Evolutionary conservation across 2,113 vertebrate genomes (phyloP).

Genomic region (Ophiodon elongatus): DNA sequence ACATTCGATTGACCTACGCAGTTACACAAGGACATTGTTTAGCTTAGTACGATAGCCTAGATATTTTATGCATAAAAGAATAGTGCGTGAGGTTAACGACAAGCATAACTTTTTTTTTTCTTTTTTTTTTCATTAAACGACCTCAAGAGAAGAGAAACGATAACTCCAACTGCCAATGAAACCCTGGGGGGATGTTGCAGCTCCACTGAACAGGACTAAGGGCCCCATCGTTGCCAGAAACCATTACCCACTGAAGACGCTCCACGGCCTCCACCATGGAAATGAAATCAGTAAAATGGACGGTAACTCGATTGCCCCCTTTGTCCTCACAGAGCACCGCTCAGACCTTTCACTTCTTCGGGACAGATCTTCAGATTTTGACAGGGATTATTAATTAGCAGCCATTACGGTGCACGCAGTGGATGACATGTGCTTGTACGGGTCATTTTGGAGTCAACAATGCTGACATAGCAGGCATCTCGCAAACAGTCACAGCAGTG

Average conservation of each 20-base stretch:
- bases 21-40: conserved; percentile 48
- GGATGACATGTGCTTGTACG: neutral
- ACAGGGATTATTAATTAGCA: conserved; percentile 63
- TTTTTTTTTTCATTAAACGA: conserved; percentile 50
- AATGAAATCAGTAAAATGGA: conserved; percentile 70
- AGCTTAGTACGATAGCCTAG: neutral
- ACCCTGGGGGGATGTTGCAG: conserved; percentile 76
- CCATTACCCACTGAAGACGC: conserved; percentile 69
- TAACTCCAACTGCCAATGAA: conserved; percentile 66
- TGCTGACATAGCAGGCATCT: conserved; percentile 4
- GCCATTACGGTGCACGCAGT: neutral
- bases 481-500: neutral
- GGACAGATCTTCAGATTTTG: conserved; percentile 21
- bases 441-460: conserved; percentile 35
- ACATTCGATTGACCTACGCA: conserved; percentile 48
- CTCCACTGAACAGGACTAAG: conserved; percentile 82
- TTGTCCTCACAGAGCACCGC: conserved; percentile 53
- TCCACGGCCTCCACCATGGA: conserved; percentile 50
- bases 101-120: conserved; percentile 47
- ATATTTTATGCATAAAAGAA: conserved; percentile 39
- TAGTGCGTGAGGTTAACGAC: conserved; percentile 45
- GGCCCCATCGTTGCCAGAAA: conserved; percentile 75
- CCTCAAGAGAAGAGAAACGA: conserved; percentile 56
- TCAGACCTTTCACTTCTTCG: conserved; percentile 23
- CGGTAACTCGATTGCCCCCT: conserved; percentile 61